Percentiles rank a stretch among this genome's conserved stretches.
Conservation (phyloP, 2,113 vertebrate genomes). For the Embiotoca jacksoni region DNA sequence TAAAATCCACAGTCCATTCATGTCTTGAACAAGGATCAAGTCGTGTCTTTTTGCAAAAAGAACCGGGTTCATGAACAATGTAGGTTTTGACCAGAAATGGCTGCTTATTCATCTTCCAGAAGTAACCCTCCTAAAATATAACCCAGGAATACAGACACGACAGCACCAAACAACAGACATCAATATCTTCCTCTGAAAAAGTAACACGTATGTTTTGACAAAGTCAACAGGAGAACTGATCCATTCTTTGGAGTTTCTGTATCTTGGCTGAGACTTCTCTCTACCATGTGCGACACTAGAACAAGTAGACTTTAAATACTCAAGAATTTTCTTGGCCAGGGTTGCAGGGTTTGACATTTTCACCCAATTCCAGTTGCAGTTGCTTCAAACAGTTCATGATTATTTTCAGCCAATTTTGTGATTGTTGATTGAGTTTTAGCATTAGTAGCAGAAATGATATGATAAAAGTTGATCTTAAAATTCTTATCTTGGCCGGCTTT, state of each 20-base stretch:
- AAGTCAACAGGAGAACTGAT: conserved; percentile 28
- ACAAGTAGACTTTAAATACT: conserved; percentile 27
- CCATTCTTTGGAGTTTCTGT: conserved; percentile 6
- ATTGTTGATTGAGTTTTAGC: not conserved
- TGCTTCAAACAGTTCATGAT: too few species aligned
- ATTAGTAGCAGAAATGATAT: not conserved
- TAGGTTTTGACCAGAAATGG: not conserved
- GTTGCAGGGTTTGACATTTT: conserved; percentile 21
- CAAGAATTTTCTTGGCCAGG: not conserved
- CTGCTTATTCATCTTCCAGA: not conserved
- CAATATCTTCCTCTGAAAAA: not conserved
- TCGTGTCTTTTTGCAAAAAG: conserved; percentile 7
- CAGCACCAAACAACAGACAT: not conserved
- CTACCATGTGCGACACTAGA: not conserved
- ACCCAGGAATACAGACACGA: conserved; percentile 1
- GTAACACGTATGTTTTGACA: not conserved
- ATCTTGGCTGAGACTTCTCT: conserved; percentile 5
- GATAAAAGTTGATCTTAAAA: conserved; percentile 7
- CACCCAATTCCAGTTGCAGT: not conserved
- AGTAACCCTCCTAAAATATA: conserved; percentile 1
- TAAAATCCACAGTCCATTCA: conserved; percentile 3
- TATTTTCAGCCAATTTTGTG: not conserved
- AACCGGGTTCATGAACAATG: not conserved
- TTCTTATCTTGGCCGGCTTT: not conserved
- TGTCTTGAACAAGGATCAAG: not conserved